Percentiles rank a stretch among this genome's conserved stretches.
Conservation (phyloP, 2,888 invertebrate genomes). For the Ceramica pisi region DNA sequence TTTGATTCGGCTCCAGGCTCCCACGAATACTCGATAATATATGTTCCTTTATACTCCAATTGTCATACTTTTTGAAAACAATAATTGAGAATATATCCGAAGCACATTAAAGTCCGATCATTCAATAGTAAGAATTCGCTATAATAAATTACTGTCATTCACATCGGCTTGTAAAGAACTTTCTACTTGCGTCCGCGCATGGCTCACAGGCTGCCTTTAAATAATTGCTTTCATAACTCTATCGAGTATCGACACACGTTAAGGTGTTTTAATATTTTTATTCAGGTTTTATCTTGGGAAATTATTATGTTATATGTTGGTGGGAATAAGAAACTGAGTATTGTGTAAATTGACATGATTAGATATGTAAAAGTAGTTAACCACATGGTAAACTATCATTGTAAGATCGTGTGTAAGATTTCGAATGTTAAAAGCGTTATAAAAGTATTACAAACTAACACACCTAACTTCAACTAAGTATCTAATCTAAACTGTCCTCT, state of each 20-base stretch:
- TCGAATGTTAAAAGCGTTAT: not conserved
- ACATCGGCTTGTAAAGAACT: constrained; percentile 77
- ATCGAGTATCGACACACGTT: constrained; percentile 48
- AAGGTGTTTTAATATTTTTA: constrained; percentile 25
- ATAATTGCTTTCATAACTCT: constrained; percentile 61
- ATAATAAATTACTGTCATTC: constrained; percentile 77
- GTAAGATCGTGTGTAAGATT: not conserved
- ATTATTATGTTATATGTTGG: not conserved
- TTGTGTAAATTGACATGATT: constrained; percentile 23
- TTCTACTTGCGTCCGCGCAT: constrained; percentile 75
- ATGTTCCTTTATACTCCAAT: constrained; percentile 17
- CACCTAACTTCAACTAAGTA: not conserved
- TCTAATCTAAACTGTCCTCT: not conserved
- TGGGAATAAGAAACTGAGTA: not conserved
- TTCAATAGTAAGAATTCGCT: constrained; percentile 60
- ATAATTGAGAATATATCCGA: constrained; percentile 49
- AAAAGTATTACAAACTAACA: no score
- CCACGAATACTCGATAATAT: not conserved
- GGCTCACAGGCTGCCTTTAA: constrained; percentile 40
- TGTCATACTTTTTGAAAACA: constrained; percentile 32
- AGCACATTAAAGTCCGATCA: constrained; percentile 43
- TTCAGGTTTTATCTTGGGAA: constrained; percentile 25
- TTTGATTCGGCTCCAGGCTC: not conserved
- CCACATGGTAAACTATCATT: no score
- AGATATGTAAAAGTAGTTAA: not conserved